A percentile compares a stretch with the other conserved stretches of the same genome.
These are phyloP conservation scores for Neotoxoptera formosana DNA, from an alignment of 1,140 invertebrate species.

Conservation along the genomic window DNA sequence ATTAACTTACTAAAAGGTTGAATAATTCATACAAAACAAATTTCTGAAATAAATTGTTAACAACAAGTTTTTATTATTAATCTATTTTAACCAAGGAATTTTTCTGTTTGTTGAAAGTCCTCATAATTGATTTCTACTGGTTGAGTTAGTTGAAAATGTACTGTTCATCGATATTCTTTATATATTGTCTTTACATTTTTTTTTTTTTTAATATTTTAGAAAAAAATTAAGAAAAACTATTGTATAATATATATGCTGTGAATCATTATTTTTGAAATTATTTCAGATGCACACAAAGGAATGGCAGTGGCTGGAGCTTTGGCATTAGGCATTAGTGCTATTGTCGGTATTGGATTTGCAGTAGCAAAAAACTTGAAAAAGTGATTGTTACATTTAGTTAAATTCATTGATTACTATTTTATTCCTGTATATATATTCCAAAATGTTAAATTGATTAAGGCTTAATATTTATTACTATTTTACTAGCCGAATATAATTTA, in stretches of 20 bases:
- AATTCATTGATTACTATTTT: background rate
- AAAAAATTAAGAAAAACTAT: too few species aligned
- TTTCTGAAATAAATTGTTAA: too few species aligned
- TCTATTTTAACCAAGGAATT: too few species aligned
- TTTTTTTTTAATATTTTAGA: too few species aligned
- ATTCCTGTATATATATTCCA: conserved; percentile 33
- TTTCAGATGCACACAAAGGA: conserved; percentile 83
- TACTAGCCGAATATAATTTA: background rate
- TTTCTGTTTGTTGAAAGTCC: too few species aligned
- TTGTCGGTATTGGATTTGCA: conserved; percentile 81
- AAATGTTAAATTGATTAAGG: conserved; percentile 17
- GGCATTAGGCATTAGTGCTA: conserved; percentile 79
- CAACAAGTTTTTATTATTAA: too few species aligned
- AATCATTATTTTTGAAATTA: conserved; percentile 51
- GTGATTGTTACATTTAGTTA: conserved; percentile 28
- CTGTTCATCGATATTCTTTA: too few species aligned
- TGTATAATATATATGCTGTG: background rate
- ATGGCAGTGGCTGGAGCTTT: conserved; percentile 86
- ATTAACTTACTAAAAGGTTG: too few species aligned
- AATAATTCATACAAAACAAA: too few species aligned
- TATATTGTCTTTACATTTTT: too few species aligned
- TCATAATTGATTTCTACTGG: too few species aligned
- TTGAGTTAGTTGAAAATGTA: too few species aligned
- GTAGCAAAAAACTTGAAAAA: conserved; percentile 71
- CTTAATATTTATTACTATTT: background rate